These are phyloP conservation scores for Actenoides hombroni DNA, from an alignment of 2,113 vertebrate genomes.

Conservation along the genomic window DNA sequence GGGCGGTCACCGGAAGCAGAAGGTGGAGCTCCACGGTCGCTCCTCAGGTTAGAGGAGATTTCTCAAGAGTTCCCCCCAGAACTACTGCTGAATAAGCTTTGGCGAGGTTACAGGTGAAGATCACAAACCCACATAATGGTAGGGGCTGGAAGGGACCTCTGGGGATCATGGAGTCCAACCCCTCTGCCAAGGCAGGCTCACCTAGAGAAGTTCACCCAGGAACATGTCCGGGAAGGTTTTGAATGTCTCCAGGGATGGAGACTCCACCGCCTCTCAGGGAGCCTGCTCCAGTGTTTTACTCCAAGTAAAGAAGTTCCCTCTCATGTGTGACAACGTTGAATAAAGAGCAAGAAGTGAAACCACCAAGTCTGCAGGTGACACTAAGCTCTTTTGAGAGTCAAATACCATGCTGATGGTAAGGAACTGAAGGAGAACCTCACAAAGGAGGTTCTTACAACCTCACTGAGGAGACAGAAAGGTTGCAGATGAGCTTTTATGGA, in stretches of 20 bases:
- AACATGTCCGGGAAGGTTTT: too few relatives aligned
- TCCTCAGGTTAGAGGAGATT: not conserved
- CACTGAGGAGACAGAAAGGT: not conserved
- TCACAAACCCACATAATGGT: too few relatives aligned
- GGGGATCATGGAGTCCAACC: too few relatives aligned
- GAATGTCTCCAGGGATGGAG: too few relatives aligned
- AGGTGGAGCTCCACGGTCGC: not conserved
- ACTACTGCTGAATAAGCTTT: not conserved
- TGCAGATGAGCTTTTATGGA: not conserved
- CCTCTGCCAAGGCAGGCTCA: too few relatives aligned
- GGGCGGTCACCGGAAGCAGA: fast-evolving
- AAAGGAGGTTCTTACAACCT: not conserved
- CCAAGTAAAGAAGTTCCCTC: too few relatives aligned
- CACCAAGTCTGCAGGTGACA: not conserved
- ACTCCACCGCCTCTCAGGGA: too few relatives aligned
- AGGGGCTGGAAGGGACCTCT: too few relatives aligned
- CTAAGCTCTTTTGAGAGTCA: not conserved
- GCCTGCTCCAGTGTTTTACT: too few relatives aligned
- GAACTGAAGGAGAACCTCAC: not conserved
- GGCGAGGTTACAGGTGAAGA: not conserved
- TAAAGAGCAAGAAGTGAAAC: not conserved
- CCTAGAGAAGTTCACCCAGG: too few relatives aligned
- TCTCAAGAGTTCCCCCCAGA: not conserved
- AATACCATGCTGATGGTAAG: not conserved
- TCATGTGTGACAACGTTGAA: not conserved